Evolutionary conservation across 2,888 invertebrate genomes (phyloP).

Genomic region (Nemurella pictetii): DNA sequence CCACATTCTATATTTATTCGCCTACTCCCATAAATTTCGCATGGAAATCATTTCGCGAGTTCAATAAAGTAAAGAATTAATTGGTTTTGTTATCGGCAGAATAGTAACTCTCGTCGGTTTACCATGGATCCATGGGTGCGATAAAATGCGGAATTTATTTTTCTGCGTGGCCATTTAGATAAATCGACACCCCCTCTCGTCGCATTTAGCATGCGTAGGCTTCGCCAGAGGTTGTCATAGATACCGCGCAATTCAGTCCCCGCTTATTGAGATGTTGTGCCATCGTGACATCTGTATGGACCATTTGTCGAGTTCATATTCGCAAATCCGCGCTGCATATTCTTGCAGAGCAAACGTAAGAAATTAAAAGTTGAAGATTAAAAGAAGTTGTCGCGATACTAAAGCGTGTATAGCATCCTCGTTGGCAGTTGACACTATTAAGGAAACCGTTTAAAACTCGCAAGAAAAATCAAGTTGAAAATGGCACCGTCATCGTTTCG

Average conservation of each 20-base stretch:
- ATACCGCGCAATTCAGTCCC: not conserved
- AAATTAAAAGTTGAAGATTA: not conserved
- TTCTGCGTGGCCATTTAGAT: not conserved
- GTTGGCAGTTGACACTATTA: not conserved
- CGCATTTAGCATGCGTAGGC: not conserved
- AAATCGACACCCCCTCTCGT: constrained; percentile 8
- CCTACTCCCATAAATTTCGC: not conserved
- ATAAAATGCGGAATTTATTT: not conserved
- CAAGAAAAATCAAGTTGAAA: not conserved
- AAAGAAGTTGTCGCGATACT: not conserved
- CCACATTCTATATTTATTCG: not conserved
- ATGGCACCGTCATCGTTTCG: not conserved
- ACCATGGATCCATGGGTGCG: not conserved
- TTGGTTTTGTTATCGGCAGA: constrained; percentile 6
- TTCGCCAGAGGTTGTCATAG: not conserved
- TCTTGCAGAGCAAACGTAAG: not conserved
- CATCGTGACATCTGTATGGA: not conserved
- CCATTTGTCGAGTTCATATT: not conserved
- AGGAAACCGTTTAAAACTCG: not conserved
- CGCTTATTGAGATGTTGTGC: not conserved
- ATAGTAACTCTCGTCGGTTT: not conserved
- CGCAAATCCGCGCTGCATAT: not conserved
- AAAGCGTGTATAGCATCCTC: not conserved
- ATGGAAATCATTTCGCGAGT: constrained; percentile 12
- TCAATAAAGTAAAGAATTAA: constrained; percentile 12